A percentile compares a stretch with the other conserved stretches of the same genome.
Conservation (phyloP, 2,888 invertebrate genomes). For the Macrophya annulata region DNA sequence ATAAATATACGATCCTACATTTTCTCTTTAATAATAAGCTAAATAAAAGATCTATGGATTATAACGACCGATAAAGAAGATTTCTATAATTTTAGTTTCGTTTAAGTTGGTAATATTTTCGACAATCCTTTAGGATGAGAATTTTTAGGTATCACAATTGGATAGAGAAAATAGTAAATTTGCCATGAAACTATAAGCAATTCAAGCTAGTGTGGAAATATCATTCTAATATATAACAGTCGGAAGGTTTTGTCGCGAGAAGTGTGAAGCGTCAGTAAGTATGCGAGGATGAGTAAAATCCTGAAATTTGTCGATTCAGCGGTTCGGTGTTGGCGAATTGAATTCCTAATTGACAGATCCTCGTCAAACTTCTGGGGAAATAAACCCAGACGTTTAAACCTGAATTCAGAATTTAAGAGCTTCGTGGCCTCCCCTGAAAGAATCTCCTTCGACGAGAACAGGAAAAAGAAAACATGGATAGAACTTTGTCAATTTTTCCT, state of each 20-base stretch:
- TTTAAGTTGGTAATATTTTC: too few relatives aligned
- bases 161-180: neutral
- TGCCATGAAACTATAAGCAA: too few relatives aligned
- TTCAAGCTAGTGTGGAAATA: neutral
- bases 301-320: constrained; percentile 73
- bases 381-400: neutral
- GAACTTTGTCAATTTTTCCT: neutral
- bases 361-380: constrained; percentile 10
- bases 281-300: neutral
- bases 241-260: neutral
- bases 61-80: too few relatives aligned
- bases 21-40: too few relatives aligned
- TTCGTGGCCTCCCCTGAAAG: neutral
- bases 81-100: too few relatives aligned
- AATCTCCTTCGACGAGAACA: neutral
- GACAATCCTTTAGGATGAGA: too few relatives aligned
- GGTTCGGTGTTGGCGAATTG: constrained; percentile 64
- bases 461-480: neutral
- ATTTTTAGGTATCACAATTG: neutral
- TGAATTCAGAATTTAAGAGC: neutral
- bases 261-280: constrained; percentile 3
- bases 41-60: too few relatives aligned
- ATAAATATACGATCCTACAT: too few relatives aligned
- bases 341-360: constrained; percentile 72
- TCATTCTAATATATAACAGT: neutral